These are phyloP conservation scores for Uropetala carovei DNA, from an alignment of 2,888 invertebrate species.

Conservation along the genomic window DNA sequence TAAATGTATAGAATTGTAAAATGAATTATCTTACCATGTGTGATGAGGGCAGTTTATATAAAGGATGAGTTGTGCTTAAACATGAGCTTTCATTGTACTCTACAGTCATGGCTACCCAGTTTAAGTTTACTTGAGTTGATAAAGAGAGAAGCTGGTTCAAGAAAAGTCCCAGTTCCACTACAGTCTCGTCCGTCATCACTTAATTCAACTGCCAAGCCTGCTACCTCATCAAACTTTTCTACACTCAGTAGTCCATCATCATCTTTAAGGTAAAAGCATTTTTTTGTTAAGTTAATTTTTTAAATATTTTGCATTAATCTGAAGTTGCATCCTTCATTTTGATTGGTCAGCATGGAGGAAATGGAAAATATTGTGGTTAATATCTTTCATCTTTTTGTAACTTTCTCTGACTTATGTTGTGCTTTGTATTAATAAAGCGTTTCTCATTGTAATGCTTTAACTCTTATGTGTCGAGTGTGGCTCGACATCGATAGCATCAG, in stretches of 20 bases:
- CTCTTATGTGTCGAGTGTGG: too few species aligned
- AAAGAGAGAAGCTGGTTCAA: slow-evolving; percentile 86
- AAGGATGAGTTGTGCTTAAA: slow-evolving; percentile 57
- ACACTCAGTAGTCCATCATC: slow-evolving; percentile 24
- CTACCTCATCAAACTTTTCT: slow-evolving; percentile 31
- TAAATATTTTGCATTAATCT: neutral
- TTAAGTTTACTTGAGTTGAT: slow-evolving; percentile 89
- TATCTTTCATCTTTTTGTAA: too few species aligned
- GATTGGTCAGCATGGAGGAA: too few species aligned
- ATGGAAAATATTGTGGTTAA: too few species aligned
- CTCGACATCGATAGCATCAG: too few species aligned
- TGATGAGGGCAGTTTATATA: too few species aligned
- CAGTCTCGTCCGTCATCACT: slow-evolving; percentile 43
- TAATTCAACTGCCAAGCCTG: neutral
- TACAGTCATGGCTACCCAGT: slow-evolving; percentile 92
- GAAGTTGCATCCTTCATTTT: neutral
- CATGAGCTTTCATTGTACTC: slow-evolving; percentile 68
- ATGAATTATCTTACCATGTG: too few species aligned
- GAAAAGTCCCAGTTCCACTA: slow-evolving; percentile 84
- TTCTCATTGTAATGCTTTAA: too few species aligned
- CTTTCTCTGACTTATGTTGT: too few species aligned
- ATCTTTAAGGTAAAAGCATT: neutral
- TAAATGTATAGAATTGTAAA: too few species aligned
- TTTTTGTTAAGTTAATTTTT: neutral
- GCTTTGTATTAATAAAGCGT: too few species aligned